These are phyloP conservation scores for Rachycentron canadum DNA, from an alignment of 2,797 vertebrate genomes.

Conservation along the genomic window DNA sequence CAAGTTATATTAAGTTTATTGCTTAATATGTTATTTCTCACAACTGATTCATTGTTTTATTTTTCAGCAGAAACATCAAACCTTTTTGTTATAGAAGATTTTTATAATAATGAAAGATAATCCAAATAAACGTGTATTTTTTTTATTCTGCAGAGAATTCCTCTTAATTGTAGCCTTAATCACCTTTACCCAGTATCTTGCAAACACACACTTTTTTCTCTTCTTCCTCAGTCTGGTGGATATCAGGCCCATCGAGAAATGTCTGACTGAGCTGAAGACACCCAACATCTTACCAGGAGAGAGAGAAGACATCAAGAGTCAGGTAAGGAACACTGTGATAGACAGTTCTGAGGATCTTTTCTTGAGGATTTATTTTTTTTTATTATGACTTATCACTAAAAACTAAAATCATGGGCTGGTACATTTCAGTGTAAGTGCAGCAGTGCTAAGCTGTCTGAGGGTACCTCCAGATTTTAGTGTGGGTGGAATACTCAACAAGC, in stretches of 20 bases:
- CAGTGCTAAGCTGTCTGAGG: constrained; percentile 51
- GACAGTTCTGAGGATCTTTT: constrained; percentile 42
- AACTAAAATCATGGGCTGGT: constrained; percentile 54
- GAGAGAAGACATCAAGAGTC: constrained; percentile 86
- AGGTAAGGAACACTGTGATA: constrained; percentile 83
- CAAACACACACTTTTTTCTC: constrained; percentile 36
- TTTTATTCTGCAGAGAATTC: constrained; percentile 27
- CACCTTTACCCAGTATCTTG: constrained; percentile 15
- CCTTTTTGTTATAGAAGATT: background rate
- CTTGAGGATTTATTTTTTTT: constrained; percentile 30
- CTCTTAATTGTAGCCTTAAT: constrained; percentile 25
- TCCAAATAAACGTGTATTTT: constrained; percentile 21
- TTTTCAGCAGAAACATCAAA: background rate
- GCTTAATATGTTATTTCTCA: background rate
- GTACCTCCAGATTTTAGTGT: constrained; percentile 58
- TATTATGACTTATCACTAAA: constrained; percentile 44
- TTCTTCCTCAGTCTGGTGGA: constrained; percentile 86
- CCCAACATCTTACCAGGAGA: constrained; percentile 78
- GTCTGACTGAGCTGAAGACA: constrained; percentile 87
- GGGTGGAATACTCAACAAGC: constrained; percentile 66
- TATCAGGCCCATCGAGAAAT: constrained; percentile 83
- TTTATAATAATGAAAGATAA: constrained; percentile 7
- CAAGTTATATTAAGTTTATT: background rate
- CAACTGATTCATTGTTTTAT: background rate
- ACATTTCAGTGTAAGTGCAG: constrained; percentile 34